Evolutionary conservation across 2,113 vertebrate species (phyloP).

Genomic region (Paratilapia polleni): DNA sequence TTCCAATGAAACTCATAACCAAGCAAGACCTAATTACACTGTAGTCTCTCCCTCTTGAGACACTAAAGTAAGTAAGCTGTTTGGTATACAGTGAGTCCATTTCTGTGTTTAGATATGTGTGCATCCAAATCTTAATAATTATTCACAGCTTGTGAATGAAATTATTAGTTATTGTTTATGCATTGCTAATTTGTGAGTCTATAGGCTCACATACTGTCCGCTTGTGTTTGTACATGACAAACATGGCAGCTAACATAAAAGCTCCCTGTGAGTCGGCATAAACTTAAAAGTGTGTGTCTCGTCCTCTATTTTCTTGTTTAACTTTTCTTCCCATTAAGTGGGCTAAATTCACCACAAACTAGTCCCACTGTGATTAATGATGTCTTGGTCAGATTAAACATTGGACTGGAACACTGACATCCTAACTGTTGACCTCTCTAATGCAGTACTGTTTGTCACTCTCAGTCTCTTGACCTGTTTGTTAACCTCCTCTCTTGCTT

Average conservation of each 20-base stretch:
- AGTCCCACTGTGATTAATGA: slow-evolving; percentile 32
- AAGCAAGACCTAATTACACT: slow-evolving; percentile 64
- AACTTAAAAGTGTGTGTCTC: neutral
- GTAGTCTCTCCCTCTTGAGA: slow-evolving; percentile 19
- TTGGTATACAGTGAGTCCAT: neutral
- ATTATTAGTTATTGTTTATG: neutral
- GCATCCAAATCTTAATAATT: neutral
- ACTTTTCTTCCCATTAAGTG: slow-evolving; percentile 3
- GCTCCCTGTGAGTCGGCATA: slow-evolving; percentile 31
- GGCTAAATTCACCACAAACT: neutral
- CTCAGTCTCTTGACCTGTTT: slow-evolving; percentile 3
- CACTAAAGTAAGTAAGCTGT: neutral
- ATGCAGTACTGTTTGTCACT: neutral
- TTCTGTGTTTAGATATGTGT: neutral
- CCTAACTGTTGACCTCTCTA: slow-evolving; percentile 15
- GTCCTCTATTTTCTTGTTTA: neutral
- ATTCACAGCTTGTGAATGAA: neutral
- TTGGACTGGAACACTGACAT: slow-evolving; percentile 6
- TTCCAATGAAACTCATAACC: slow-evolving; percentile 55
- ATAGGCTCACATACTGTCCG: neutral
- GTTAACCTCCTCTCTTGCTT: neutral
- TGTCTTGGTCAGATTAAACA: slow-evolving; percentile 43
- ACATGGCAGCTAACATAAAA: neutral
- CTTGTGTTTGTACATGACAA: neutral
- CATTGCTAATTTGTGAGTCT: neutral